Base-by-base conservation (phyloP, 2,888 invertebrate genomes). In the Saturnia japonica region DNA sequence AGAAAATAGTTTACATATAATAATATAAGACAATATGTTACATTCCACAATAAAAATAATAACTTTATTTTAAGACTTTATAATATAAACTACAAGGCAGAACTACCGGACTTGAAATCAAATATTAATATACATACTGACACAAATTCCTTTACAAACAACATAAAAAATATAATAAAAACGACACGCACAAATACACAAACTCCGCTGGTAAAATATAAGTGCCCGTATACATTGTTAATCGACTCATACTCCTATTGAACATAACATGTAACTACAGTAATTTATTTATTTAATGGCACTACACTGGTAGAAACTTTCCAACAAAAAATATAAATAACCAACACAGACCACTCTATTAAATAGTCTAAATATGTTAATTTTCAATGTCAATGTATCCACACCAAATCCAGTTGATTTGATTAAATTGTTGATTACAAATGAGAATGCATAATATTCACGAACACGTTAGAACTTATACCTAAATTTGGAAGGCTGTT, bases 131-230 rank as follows among this genome's bases (percentile, higher is more conserved):
- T 34, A 34, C 19, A 6, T 19, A 19, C 16, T 47, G 19, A 47
- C 16, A 16, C 14, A 19, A 47, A 47, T 47, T 47, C 8, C n/a
- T 8, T 22, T 11, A 22, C 11, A 54, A 22, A 11, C 0, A 54
- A 54, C 11, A n/a, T n/a, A 54, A 54, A 51, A n/a, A 54, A 22
- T 11, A 54, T n/a, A 54, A n/a, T 22, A 54, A 54, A 11, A 57
- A 34, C 25, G 14, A 40, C n/a, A 64, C 64, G 0, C 9, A 64
- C 64, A 40, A 64, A 40, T 64, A 64, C 64, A 40, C 19, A 40
- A 64, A 64, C 40, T 64, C 19, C 40, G 40, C 40, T 40, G 64
- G 64, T 43, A 70, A 64, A n/a, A 64, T 40, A 64, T 64, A 40
- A 8, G 34, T 40, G 19, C n/a, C 19, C 16, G 16, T 64, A 64